phyloP scores from a whole-genome alignment of 2,888 invertebrate genomes.

The Macaria notata region DNA sequence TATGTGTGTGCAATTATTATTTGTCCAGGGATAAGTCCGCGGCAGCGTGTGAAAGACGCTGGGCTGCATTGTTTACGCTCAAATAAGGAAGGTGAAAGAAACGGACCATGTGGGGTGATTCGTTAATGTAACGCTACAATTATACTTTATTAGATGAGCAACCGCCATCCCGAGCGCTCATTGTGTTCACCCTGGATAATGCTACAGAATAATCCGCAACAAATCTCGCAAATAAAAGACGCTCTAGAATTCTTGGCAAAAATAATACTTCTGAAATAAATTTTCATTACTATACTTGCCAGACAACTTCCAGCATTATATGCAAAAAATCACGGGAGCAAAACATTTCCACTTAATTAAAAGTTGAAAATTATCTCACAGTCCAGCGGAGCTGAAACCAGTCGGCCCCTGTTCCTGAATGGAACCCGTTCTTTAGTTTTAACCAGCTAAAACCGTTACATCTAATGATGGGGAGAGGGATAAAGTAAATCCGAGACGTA shows the following conservation, averaged over 20 bases:
- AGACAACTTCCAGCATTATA: not conserved
- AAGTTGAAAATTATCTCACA: slow-evolving; percentile 72
- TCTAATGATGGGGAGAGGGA: slow-evolving; percentile 80
- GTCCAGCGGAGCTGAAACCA: slow-evolving; percentile 66
- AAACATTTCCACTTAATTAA: slow-evolving; percentile 61
- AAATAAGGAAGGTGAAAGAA: slow-evolving; percentile 78
- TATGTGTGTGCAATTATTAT: slow-evolving; percentile 79
- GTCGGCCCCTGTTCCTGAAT: slow-evolving; percentile 59
- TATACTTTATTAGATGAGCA: slow-evolving; percentile 61
- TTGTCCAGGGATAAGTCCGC: slow-evolving; percentile 80
- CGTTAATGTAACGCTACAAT: slow-evolving; percentile 68
- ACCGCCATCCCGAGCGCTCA: slow-evolving; percentile 43
- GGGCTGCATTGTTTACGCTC: slow-evolving; percentile 78
- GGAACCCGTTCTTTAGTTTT: slow-evolving; percentile 80
- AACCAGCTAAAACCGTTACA: slow-evolving; percentile 81
- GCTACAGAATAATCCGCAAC: slow-evolving; percentile 29
- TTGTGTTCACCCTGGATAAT: slow-evolving; percentile 38
- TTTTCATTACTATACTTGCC: not conserved
- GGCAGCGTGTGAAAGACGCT: slow-evolving; percentile 79
- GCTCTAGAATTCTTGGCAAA: slow-evolving; percentile 11
- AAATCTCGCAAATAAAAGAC: slow-evolving; percentile 30
- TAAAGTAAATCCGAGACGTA: slow-evolving; percentile 68
- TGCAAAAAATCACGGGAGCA: slow-evolving; percentile 18
- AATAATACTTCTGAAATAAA: slow-evolving; percentile 7
- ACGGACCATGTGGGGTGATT: slow-evolving; percentile 60